Base-by-base conservation (phyloP, 2,888 invertebrate species). In the Tuberolachnus salignus region DNA sequence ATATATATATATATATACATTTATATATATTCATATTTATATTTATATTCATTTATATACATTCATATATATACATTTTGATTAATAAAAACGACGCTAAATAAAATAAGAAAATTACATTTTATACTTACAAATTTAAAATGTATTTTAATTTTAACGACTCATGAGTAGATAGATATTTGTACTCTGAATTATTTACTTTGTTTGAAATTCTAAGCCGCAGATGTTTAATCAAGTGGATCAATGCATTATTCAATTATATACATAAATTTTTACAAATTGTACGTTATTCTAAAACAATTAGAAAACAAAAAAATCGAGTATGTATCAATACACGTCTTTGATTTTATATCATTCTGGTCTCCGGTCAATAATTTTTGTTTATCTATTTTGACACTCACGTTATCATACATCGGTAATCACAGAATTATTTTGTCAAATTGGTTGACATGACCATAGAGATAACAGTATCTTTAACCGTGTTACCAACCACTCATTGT, bases 331-430 rank as follows among this genome's bases (percentile, higher is more conserved):
- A n/a, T n/a, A n/a, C 16, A 16, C 10, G 26, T 59, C 16, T 26
- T 0, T 23, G 26, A 59, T 59, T 26, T 23, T 16, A 59, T 59
- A 23, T 59, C 6, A 26, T 23, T 26, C 23, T 6, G n/a, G n/a
- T n/a, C n/a, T n/a, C n/a, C n/a, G 2, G 23, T 26, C 4, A 13
- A 4, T 51, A n/a, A 14, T 51, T 51, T 51, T 51, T n/a, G 6
- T n/a, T n/a, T 51, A n/a, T 2, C 59, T 3, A 57, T 26, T 59
- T 59, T 59, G 59, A 59, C 34, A 34, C 59, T 21, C 23, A 59
- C 8, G 49, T 51, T 49, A 26, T 26, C 49, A 26, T n/a, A 49
- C 44, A 64, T 44, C 64, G 64, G 64, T 59, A 16, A 51, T 51
- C 49, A 51, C 21, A 8, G 55, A 55, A 8, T 51, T 6, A 4